These are phyloP conservation scores for Dendrocincla tyrannina DNA, from an alignment of 2,797 vertebrate species.

Conservation along the genomic window DNA sequence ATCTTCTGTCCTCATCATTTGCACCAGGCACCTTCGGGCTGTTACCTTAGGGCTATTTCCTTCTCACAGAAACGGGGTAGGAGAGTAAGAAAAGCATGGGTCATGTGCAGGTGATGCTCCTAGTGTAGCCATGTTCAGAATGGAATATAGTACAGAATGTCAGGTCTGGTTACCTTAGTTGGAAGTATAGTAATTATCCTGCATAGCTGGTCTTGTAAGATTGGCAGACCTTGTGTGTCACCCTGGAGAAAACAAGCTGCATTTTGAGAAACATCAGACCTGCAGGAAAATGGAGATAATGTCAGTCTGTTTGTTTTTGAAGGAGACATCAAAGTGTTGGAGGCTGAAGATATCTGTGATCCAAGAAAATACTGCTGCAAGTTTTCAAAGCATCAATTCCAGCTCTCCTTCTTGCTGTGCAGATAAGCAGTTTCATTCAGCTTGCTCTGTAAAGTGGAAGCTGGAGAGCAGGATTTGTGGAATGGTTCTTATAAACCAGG, in stretches of 20 bases:
- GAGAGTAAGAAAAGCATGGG: neutral
- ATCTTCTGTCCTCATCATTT: neutral
- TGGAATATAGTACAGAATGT: neutral
- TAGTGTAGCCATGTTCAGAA: neutral
- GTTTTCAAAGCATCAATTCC: neutral
- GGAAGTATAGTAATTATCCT: neutral
- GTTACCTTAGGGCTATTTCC: neutral
- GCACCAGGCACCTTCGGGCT: neutral
- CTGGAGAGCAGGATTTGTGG: neutral
- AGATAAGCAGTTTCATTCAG: constrained; percentile 42
- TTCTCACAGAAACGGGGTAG: neutral
- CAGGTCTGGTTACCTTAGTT: neutral
- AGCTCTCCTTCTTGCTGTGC: neutral
- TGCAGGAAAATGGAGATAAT: constrained; percentile 21
- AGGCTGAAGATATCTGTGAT: constrained; percentile 21
- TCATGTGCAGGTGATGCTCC: neutral
- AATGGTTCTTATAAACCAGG: neutral
- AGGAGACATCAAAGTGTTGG: constrained; percentile 51
- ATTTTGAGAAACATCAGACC: constrained; percentile 49
- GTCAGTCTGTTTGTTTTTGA: constrained; percentile 44
- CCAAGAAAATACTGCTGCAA: neutral
- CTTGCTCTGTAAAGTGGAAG: neutral
- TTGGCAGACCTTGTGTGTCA: neutral
- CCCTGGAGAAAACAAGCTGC: constrained; percentile 13
- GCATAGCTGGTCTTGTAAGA: neutral